Base-by-base conservation (phyloP, 2,888 invertebrate genomes). In the Lepidonotus clava region DNA sequence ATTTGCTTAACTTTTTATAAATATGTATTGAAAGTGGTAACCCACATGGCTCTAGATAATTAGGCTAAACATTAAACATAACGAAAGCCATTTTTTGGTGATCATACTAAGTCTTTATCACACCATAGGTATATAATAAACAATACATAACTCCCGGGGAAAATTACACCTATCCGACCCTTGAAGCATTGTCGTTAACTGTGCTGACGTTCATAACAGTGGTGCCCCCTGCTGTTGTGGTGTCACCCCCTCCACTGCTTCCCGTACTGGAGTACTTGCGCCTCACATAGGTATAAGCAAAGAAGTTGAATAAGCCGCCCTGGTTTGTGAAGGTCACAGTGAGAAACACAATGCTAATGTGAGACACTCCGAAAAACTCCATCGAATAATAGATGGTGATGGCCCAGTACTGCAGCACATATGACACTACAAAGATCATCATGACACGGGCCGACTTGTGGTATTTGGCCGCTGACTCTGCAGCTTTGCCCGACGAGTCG, bases 401-500 rank as follows among this genome's bases (percentile, higher is more conserved):
- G 41, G 80, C 80, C 80, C 80, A 80, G 80, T 80, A 80, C 46
- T 80, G 80, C 11, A 80, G 80, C 41, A 46, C 80, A 24, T 41
- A 80, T 6, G 80, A 80, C 5, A 80, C 80, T 1, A 80, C 80
- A 46, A 80, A 80, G 46, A 80, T 80, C 80, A 80, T 80, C 80
- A 80, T 80, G 6, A 80, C 46, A 11, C 80, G 40, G 34, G 80
- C 80, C 28, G 80, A 80, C 80, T 80, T 80, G 80, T 80, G 80
- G 51, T 80, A 80, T 46, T 80, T 80, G 80, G 80, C 80, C 11
- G 80, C 80, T 4, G 80, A 80, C 51, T 80, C 80, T 6, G 80
- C 80, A 0, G 80, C 80, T 46, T 80, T 80, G 4, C 80, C 80
- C 2, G 80, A 5, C 41, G 4, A 0, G 80, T 80, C 80, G 28